Base-by-base conservation (phyloP, 2,113 vertebrate species). In the Nothocercus nigrocapillus region DNA sequence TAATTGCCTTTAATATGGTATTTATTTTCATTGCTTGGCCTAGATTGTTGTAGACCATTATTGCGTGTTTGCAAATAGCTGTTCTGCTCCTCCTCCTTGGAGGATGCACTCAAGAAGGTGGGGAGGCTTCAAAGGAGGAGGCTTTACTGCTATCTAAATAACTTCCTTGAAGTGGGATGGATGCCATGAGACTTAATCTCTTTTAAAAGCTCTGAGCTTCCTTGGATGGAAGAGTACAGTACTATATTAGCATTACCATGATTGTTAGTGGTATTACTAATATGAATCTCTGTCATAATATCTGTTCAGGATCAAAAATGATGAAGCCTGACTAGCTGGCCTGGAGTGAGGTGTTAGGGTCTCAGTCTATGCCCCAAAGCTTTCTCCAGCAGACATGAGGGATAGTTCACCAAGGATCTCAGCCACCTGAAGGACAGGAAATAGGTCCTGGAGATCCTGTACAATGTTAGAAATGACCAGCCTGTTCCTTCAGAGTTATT, bases 51-150 rank as follows among this genome's bases (percentile, higher is more conserved):
- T 42, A 58, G 80, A 16, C 53, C 78, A 32, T 94, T 93, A 86
- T 89, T 94, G 45, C 54, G 44, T 77, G 44, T 32, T 94, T 74
- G 72, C 40, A 94, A 96, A 95, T 73, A 95, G 88, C 90, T 93
- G 90, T 81, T 86, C 30, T 93, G 77, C 75, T 96, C 88, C 62
- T 82, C 83, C 74, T 96, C 91, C 68, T 83, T 93, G 80, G 49
- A 90, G 69, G 53, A 47, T 73, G 19, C 12, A 18, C 59, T 75
- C 36, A 70, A 49, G 85, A 92, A 84, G 13, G 73, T 68, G 69
- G 83, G 0, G 1, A 58, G 54, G 54, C 27, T 56, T 18, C 30
- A 18, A 32, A 56, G 54, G 53, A 92, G 62, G n/a, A 87, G 30
- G 36, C 8, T 86, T 82, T 93, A 86, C 69, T 0, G 3, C 56